Conservation (phyloP, 2,888 invertebrate species). For the Ischnus inquisitorius region DNA sequence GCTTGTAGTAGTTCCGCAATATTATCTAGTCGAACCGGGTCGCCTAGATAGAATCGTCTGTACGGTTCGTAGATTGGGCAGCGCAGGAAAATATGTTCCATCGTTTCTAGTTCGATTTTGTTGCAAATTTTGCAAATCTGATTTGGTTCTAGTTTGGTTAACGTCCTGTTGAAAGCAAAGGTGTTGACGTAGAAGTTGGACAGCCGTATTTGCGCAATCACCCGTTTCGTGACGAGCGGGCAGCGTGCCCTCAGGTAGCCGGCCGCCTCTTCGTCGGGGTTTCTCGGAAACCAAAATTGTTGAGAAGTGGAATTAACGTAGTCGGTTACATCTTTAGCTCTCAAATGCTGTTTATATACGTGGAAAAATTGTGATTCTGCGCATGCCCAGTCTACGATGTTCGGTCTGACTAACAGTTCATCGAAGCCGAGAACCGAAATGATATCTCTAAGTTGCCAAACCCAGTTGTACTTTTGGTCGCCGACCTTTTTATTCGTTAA, state of each 20-base stretch:
- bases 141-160: conserved; percentile 6
- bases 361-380: conserved; percentile 5
- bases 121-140: conserved; percentile 16
- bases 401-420: conserved; percentile 20
- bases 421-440: conserved; percentile 6
- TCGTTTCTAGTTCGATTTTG: conserved; percentile 3
- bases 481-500: conserved; percentile 5
- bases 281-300: conserved; percentile 36
- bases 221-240: conserved; percentile 9
- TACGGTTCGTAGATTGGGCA: conserved; percentile 31
- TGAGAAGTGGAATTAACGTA: neutral
- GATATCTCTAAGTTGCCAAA: conserved; percentile 10
- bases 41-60: too few relatives aligned
- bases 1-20: too few relatives aligned
- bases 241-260: conserved; percentile 6
- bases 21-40: too few relatives aligned
- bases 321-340: conserved; percentile 1
- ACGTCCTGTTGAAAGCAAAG: neutral
- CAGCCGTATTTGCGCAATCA: conserved; percentile 25
- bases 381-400: neutral
- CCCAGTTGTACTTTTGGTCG: conserved; percentile 26
- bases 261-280: conserved; percentile 9
- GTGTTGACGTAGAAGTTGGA: conserved; percentile 25
- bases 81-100: conserved; percentile 30
- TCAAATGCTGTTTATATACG: neutral